Evolutionary conservation across 2,888 invertebrate species (phyloP), one percentile per base, ranked within the genome.

Genomic region (Ectropis crepuscularia): DNA sequence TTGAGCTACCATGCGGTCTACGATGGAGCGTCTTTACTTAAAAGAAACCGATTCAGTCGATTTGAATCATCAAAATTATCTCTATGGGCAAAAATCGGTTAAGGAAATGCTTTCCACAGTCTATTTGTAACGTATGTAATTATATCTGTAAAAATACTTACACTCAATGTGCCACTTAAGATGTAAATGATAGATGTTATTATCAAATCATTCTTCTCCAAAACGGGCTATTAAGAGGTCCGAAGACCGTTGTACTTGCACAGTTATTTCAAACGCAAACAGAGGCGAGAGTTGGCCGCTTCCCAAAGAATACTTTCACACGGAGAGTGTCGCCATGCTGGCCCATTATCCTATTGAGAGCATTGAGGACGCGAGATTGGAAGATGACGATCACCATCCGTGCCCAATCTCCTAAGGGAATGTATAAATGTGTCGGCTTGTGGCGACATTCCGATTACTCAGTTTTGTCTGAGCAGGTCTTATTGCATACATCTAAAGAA

Each of bases 261-360:
- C 41, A 41, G 41, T 41, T 41, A 11, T 5, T 49, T 41, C 28
- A 41, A 42, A 42, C n/a, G 12, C 9, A 12, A 39, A 12, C 16
- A 42, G 6, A 41, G 51, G 45, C 16, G 36, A 50, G 47, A 49
- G 57, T 66, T 54, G 71, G 57, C 57, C 63, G 60, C 67, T 50
- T 65, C 65, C 67, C 68, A 57, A 67, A 67, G 71, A 54, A 63
- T 49, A 67, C 82, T 84, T 85, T 86, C 86, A 82, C 85, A 85
- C 85, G 83, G 79, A 80, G 61, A 58, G 65, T 58, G 58, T 53
- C 53, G 57, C 48, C 38, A 43, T 37, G 54, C 51, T 48, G 55
- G 28, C 51, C 65, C 46, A 74, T 74, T 74, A 74, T 74, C 69
- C 74, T 74, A 74, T 74, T 74, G 73, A 72, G 72, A 63, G 57